Base-by-base conservation (phyloP, 2,113 vertebrate species). In the Notiomystis cincta region DNA sequence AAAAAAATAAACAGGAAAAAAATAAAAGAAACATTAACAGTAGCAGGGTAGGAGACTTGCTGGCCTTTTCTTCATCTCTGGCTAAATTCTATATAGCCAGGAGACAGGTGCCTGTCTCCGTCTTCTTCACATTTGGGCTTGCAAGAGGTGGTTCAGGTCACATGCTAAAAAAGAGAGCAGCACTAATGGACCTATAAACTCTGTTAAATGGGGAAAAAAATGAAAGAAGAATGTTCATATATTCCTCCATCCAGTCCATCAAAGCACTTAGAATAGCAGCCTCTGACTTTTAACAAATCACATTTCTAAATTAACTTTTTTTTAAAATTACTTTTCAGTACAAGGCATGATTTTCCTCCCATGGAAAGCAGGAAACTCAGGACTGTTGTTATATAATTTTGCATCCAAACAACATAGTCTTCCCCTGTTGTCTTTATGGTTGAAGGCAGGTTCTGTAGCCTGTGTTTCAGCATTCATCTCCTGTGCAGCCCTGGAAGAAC, bases 1-100 rank as follows among this genome's bases (percentile, higher is more conserved):
- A 38, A 35, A 70, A 35, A 45, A 18, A 45, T 67, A 22, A 70
- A 66, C 3, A 35, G 17, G 30, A 38, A 35, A 70, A 35, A 45
- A 18, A 24, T 6, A 45, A 28, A 31, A 47, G 0, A 66, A 76
- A 19, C 8, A 3, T 17, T 5, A 0, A 1, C 21, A 4, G 11
- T 38, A n/a, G 1, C 1, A 1, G 8, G 3, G 8, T 23, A 53
- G 25, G 10, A 58, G 6, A n/a, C 9, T 61, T 73, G 15, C 13
- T 73, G 20, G 19, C 24, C 30, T 82, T 4, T 37, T 76, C 16
- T 80, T 87, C 4, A n/a, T 31, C 10, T 87, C 33, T 57, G 33
- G 15, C 2, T 76, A 28, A 24, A 24, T 17, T 60, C n/a, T 40
- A 13, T n/a, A 21, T n/a, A 21, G 35, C n/a, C n/a, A 53, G 37